These are phyloP conservation scores for Piprites chloris DNA, from an alignment of 2,113 vertebrate species.

Conservation along the genomic window DNA sequence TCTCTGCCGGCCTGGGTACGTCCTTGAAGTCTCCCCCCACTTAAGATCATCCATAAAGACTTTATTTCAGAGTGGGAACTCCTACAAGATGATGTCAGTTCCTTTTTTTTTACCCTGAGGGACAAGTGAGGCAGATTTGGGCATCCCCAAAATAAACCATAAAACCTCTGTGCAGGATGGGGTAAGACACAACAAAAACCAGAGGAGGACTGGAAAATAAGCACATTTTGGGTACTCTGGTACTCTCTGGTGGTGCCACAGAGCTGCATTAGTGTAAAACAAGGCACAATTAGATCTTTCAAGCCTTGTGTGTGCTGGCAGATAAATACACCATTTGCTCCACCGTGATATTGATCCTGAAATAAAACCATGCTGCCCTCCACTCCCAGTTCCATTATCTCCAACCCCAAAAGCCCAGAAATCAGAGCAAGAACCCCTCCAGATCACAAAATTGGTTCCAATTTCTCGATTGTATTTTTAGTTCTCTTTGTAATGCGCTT, in stretches of 20 bases:
- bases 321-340: constrained; percentile 14
- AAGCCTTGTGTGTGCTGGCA: neutral
- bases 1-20: neutral
- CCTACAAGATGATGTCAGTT: neutral
- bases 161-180: accelerated
- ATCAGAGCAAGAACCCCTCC: constrained; percentile 22
- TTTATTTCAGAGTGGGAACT: neutral
- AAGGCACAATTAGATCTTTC: constrained; percentile 22
- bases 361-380: neutral
- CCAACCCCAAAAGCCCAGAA: constrained; percentile 3
- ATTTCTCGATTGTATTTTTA: neutral
- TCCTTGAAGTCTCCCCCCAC: neutral
- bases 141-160: neutral
- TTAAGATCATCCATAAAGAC: neutral
- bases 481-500: neutral
- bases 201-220: neutral
- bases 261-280: constrained; percentile 9
- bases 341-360: constrained; percentile 54
- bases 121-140: neutral
- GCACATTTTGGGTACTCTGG: neutral
- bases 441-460: neutral
- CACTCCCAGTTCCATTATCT: constrained; percentile 39
- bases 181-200: neutral
- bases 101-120: neutral
- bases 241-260: neutral